These are phyloP conservation scores for Pelodytes ibericus DNA, from an alignment of 2,797 vertebrate genomes.

Conservation along the genomic window DNA sequence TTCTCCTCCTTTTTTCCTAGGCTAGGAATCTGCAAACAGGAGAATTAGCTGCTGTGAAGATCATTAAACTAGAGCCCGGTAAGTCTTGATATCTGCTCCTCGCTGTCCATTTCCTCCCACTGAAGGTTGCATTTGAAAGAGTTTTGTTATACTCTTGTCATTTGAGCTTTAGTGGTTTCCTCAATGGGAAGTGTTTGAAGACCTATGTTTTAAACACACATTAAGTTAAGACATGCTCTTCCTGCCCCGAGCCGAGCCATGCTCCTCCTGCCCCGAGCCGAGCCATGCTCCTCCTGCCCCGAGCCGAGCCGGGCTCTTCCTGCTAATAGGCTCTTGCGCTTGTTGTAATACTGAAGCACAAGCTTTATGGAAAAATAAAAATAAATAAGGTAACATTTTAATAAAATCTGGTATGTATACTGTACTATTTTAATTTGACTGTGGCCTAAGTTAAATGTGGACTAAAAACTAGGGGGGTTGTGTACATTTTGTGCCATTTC, in stretches of 20 bases:
- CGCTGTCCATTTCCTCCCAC: not conserved
- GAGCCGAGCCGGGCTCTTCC: not conserved
- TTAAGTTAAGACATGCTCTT: not conserved
- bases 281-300: not conserved
- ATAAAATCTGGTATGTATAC: too few species aligned
- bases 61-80: slow-evolving; percentile 98
- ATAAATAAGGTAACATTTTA: too few species aligned
- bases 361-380: too few species aligned
- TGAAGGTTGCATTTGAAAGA: not conserved
- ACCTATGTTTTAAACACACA: not conserved
- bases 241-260: not conserved
- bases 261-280: not conserved
- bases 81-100: slow-evolving; percentile 62
- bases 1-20: slow-evolving; percentile 72
- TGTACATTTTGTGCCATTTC: too few species aligned
- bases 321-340: too few species aligned
- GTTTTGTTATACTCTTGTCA: not conserved
- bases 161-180: slow-evolving; percentile 10
- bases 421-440: too few species aligned
- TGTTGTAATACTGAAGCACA: too few species aligned
- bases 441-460: too few species aligned
- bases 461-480: too few species aligned
- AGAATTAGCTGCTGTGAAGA: slow-evolving; percentile 96
- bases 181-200: slow-evolving; percentile 19
- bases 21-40: slow-evolving; percentile 93